Conservation (phyloP, 2,797 vertebrate species). For the Sebastes vulpes region DNA sequence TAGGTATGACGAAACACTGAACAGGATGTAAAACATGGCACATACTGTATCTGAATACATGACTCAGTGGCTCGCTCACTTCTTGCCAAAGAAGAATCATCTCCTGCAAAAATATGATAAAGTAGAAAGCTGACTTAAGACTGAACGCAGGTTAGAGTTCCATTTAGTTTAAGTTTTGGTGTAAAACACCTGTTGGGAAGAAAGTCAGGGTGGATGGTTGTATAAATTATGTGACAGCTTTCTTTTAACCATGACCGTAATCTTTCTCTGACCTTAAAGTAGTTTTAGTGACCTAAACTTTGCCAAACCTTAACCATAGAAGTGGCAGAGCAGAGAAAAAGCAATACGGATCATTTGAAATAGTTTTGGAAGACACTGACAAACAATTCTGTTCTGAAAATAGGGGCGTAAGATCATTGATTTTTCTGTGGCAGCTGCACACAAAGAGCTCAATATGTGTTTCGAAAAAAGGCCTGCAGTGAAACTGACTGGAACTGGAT, state of each 20-base stretch:
- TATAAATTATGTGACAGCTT: not conserved
- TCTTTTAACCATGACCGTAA: not conserved
- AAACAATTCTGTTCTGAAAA: not conserved
- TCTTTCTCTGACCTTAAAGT: not conserved
- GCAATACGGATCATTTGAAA: not conserved
- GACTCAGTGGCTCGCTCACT: not conserved
- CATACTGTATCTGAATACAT: slow-evolving; percentile 20
- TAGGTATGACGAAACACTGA: slow-evolving; percentile 48
- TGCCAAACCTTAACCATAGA: not conserved
- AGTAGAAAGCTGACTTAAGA: not conserved
- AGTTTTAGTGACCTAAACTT: not conserved
- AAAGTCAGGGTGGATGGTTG: not conserved
- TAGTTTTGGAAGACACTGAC: not conserved
- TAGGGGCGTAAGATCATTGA: not conserved
- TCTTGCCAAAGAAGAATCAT: not conserved
- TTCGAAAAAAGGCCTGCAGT: not conserved
- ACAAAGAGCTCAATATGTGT: not conserved
- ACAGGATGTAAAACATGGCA: slow-evolving; percentile 32
- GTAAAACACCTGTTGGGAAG: not conserved
- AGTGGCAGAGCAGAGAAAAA: not conserved
- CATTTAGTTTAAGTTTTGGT: not conserved
- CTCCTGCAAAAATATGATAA: not conserved
- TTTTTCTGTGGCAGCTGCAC: not conserved
- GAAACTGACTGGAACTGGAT: not conserved
- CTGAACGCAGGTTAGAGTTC: not conserved